Evolutionary conservation across 1,140 invertebrate genomes (phyloP).

Genomic region (Drosophila dunni): DNA sequence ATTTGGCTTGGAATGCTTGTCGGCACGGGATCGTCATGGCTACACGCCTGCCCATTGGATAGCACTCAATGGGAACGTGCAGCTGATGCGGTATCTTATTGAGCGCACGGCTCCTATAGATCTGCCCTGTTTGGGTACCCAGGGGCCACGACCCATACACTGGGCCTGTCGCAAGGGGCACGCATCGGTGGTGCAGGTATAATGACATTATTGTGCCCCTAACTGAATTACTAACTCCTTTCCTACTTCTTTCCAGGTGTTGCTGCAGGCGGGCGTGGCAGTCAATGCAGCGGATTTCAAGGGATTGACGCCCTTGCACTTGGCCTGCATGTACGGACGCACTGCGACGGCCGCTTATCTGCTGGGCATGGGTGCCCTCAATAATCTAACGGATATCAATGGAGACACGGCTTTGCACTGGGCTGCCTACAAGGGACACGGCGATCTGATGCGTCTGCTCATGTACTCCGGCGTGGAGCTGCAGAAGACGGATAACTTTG

Average conservation of each 20-base stretch:
- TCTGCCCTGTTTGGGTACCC: slow-evolving; percentile 93
- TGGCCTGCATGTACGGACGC: slow-evolving; percentile 96
- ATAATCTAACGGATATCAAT: slow-evolving; percentile 94
- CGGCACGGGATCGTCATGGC: slow-evolving; percentile 93
- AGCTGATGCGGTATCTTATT: slow-evolving; percentile 93
- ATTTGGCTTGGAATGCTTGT: slow-evolving; percentile 89
- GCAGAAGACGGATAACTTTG: slow-evolving; percentile 95
- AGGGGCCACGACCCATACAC: slow-evolving; percentile 95
- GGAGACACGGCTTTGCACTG: slow-evolving; percentile 96
- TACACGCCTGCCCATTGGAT: slow-evolving; percentile 97
- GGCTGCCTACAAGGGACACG: slow-evolving; percentile 96
- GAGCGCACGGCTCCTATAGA: slow-evolving; percentile 93
- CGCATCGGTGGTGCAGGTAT: slow-evolving; percentile 89
- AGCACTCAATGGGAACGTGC: slow-evolving; percentile 93
- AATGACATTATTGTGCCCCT: no score
- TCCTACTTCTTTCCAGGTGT: slow-evolving; percentile 77
- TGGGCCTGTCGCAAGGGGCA: slow-evolving; percentile 95
- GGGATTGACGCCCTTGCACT: slow-evolving; percentile 95
- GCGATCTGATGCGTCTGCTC: slow-evolving; percentile 93
- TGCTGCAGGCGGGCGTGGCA: slow-evolving; percentile 93
- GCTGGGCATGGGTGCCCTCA: slow-evolving; percentile 93
- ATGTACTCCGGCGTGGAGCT: slow-evolving; percentile 89
- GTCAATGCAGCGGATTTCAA: slow-evolving; percentile 96
- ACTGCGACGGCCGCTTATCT: slow-evolving; percentile 95
- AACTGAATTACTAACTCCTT: no score